Conservation (phyloP, 2,797 vertebrate species). For the Sebastes nivosus region DNA sequence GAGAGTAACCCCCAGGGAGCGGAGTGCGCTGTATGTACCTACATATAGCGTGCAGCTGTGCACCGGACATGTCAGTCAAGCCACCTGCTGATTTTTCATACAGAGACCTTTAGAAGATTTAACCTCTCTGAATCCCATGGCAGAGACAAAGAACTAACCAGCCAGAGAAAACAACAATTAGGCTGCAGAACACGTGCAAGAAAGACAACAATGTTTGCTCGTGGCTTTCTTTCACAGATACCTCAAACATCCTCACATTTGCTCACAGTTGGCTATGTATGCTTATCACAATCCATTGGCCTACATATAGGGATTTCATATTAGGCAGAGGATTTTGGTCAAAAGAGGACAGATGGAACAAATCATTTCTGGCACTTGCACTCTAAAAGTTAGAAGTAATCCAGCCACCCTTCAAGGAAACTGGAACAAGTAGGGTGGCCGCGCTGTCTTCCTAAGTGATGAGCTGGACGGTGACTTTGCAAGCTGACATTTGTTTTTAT, state of each 20-base stretch:
- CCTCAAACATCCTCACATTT: conserved; percentile 54
- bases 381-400: conserved; percentile 48
- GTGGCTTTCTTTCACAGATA: conserved; percentile 42
- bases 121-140: conserved; percentile 3
- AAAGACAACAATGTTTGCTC: conserved; percentile 51
- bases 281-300: conserved; percentile 63
- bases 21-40: conserved; percentile 4
- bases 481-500: conserved; percentile 4
- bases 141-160: conserved; percentile 25
- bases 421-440: conserved; percentile 28
- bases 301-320: conserved; percentile 60
- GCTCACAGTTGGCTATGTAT: conserved; percentile 58
- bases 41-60: conserved; percentile 25
- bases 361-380: conserved; percentile 61
- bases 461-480: conserved; percentile 24
- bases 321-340: conserved; percentile 62
- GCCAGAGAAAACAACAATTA: conserved; percentile 45
- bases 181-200: not conserved
- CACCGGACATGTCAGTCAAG: conserved; percentile 3
- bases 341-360: conserved; percentile 69
- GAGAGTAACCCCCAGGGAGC: conserved; percentile 37
- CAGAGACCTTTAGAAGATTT: conserved; percentile 13
- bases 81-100: conserved; percentile 36
- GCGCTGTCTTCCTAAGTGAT: conserved; percentile 28
- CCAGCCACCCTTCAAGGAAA: conserved; percentile 53